Evolutionary conservation across 2,113 vertebrate genomes (phyloP), one percentile per base, ranked within the genome.

Genomic region (Grantiella picta): DNA sequence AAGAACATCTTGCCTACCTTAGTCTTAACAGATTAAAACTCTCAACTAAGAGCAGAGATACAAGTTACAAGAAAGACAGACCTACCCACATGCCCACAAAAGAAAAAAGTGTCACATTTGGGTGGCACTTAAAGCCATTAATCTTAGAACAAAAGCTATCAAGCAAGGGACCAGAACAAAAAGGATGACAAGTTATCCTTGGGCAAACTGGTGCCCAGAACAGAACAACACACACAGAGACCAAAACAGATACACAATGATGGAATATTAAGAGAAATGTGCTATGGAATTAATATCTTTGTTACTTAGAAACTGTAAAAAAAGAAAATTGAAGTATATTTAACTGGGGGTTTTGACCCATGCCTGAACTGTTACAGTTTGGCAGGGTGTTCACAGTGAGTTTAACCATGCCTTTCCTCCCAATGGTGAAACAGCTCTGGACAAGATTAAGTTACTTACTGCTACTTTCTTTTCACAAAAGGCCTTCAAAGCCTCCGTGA

Each of bases 391-490:
- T 49, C 71, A 64, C 21, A 68, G 3, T 24, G 54, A 85, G 22
- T 72, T 89, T 54, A 84, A 50, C 13, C 21, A 56, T 36, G 60
- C 20, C 49, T 56, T 54, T 66, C 17, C 14, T 63, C 47, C 11
- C 52, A 57, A 1, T 10, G 20, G n/a, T 28, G 69, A 64, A 56
- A 79, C 9, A 77, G 3, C 5, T 81, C 64, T 36, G 16, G 31
- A 35, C n/a, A 77, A 78, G 56, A 38, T 31, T 12, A 45, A 47
- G 27, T 78, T 75, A 96, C 95, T 97, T 90, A 96, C 96, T 76
- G 87, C 79, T 79, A 91, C 91, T 82, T 90, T 95, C 69, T 84
- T 96, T 86, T 95, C 89, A 96, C 97, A 97, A 84, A 97, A 97
- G 25, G 76, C 66, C 57, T 92, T 97, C 65, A 97, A 88, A 82